Base-by-base conservation (phyloP, 2,113 vertebrate genomes). In the Mobula hypostoma region DNA sequence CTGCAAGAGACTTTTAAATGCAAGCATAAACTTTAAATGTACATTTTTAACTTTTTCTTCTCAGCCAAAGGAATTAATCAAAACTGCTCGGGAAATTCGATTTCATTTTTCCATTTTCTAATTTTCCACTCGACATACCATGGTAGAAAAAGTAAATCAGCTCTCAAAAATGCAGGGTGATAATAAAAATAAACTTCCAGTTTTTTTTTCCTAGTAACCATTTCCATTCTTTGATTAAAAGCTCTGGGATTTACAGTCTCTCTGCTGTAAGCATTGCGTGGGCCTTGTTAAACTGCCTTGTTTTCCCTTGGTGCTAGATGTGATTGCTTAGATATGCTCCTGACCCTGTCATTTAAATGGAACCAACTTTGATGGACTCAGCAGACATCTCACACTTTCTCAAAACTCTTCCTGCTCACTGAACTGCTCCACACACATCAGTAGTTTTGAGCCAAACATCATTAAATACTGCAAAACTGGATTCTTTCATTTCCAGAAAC, bases 221-320 rank as follows among this genome's bases (percentile, higher is more conserved):
- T 90, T 36, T 29, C 85, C 61, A 32, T 66, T 90, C 61, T 90
- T 90, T 90, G 85, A 66, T 90, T 90, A 90, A 90, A 68, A 63
- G 61, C 1, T 1, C 32, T 66, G 61, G 85, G 61, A 40, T 68
- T 90, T 66, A n/a, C 15, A 8, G 29, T 63, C 29, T 66, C 85
- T 14, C 61, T 32, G 85, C n/a, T 90, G n/a, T 29, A 66, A n/a
- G 12, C 61, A 90, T 7, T 90, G 29, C 15, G 85, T 66, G 61
- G 61, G 85, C 61, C n/a, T 90, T 66, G 61, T 66, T 19, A 17
- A 90, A 32, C 29, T 90, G 29, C 61, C 2, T 68, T 7, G 12
- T 90, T 61, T 29, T 66, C 85, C 61, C 85, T 63, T 32, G 85
- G n/a, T 11, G 11, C 85, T 32, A 5, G n/a, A 7, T n/a, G 29